Conservation (phyloP, 2,888 invertebrate genomes). For the Ferrisia virgata region DNA sequence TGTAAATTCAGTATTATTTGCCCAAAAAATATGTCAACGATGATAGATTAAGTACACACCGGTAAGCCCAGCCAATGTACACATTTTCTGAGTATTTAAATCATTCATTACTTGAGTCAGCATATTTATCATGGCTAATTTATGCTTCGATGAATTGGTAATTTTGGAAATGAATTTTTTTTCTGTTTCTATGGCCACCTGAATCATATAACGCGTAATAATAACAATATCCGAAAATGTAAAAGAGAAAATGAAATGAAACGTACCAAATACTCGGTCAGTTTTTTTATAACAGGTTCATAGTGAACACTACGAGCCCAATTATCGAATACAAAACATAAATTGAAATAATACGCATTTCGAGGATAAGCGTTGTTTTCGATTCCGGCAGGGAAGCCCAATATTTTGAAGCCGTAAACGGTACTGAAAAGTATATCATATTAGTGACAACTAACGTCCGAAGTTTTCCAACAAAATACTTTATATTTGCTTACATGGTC, state of each 20-base stretch:
- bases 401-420: conserved; percentile 77
- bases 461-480: neutral
- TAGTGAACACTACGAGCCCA: conserved; percentile 87
- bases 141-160: conserved; percentile 59
- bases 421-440: conserved; percentile 58
- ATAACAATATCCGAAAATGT: neutral
- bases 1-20: neutral
- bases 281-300: conserved; percentile 89
- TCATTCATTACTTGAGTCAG: conserved; percentile 75
- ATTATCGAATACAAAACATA: conserved; percentile 90
- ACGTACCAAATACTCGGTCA: conserved; percentile 82
- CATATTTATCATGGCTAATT: conserved; percentile 68
- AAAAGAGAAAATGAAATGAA: neutral
- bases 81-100: conserved; percentile 74
- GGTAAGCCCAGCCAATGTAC: conserved; percentile 71
- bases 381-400: conserved; percentile 89
- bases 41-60: conserved; percentile 55
- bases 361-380: conserved; percentile 83
- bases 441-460: neutral
- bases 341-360: conserved; percentile 92
- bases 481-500: conserved; percentile 66
- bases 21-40: too few species aligned
- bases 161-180: conserved; percentile 76
- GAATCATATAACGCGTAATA: conserved; percentile 30
- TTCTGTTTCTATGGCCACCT: conserved; percentile 83